Percentiles rank a stretch among this genome's conserved stretches.
These are phyloP conservation scores for Vanessa cardui DNA, from an alignment of 2,888 invertebrate species.

Conservation along the genomic window DNA sequence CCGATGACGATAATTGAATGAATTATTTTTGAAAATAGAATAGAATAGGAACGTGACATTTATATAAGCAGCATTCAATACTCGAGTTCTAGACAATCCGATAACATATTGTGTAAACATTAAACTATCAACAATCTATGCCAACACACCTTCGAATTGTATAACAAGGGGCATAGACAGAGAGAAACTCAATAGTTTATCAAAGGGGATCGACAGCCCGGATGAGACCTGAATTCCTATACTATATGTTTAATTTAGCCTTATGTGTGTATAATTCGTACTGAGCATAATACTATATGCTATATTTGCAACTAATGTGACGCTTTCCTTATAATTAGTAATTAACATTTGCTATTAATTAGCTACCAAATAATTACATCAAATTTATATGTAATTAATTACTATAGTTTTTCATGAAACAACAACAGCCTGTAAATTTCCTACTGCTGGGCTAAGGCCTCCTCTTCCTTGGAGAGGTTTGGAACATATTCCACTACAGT, in stretches of 20 bases:
- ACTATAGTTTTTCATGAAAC: too few species aligned
- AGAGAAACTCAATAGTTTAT: conserved; percentile 8
- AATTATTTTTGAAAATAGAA: too few species aligned
- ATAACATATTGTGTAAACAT: not conserved
- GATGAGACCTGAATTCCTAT: not conserved
- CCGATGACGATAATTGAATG: too few species aligned
- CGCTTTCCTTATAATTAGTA: not conserved
- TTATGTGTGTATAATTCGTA: not conserved
- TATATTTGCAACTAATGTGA: not conserved
- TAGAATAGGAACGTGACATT: not conserved
- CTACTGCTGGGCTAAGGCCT: too few species aligned
- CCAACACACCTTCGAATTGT: not conserved
- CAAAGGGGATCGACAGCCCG: conserved; percentile 8
- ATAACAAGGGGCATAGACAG: not conserved
- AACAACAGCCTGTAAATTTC: too few species aligned
- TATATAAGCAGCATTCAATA: not conserved
- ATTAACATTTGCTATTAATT: too few species aligned
- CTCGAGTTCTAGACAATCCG: not conserved
- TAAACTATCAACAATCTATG: conserved; percentile 5
- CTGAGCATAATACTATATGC: not conserved
- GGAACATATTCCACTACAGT: too few species aligned
- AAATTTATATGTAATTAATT: too few species aligned
- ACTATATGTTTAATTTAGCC: conserved; percentile 5
- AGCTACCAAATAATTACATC: too few species aligned
- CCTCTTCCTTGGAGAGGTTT: too few species aligned